These are phyloP conservation scores for Camelus bactrianus DNA, from an alignment of 2,113 vertebrate species.

Conservation along the genomic window DNA sequence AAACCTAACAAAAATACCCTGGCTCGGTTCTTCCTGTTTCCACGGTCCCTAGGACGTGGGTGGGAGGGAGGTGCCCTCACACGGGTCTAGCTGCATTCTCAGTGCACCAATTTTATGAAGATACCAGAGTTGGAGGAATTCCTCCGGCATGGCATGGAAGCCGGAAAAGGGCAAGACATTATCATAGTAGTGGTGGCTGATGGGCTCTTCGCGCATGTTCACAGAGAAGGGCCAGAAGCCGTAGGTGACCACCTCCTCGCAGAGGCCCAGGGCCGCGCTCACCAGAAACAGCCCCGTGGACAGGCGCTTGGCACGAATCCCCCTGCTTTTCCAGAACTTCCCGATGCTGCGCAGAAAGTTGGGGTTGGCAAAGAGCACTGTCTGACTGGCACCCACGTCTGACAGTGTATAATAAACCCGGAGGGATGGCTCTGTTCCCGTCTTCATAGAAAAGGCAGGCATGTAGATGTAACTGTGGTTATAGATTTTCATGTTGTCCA, in stretches of 20 bases:
- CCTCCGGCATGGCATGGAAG: conserved; percentile 98
- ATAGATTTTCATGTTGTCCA: conserved; percentile 95
- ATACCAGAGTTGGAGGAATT: conserved; percentile 97
- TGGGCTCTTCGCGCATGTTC: conserved; percentile 89
- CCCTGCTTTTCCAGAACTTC: conserved; percentile 95
- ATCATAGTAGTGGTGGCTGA: conserved; percentile 99
- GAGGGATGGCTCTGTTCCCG: conserved; percentile 94
- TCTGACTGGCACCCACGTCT: conserved; percentile 93
- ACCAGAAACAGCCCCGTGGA: conserved; percentile 97
- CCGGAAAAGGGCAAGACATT: conserved; percentile 94
- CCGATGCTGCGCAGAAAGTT: conserved; percentile 94
- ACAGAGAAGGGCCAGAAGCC: conserved; percentile 98
- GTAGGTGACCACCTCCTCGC: conserved; percentile 95
- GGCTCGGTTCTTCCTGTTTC: background rate
- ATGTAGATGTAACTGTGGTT: conserved; percentile 97
- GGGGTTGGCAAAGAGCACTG: conserved; percentile 96
- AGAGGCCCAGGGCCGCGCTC: conserved; percentile 95
- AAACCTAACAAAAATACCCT: conserved; percentile 76
- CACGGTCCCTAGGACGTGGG: conserved; percentile 71
- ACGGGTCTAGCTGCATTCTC: conserved; percentile 92
- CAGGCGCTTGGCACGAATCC: conserved; percentile 94
- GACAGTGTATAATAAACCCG: conserved; percentile 93
- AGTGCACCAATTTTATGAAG: conserved; percentile 95
- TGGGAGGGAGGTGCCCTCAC: conserved; percentile 78
- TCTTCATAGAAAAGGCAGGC: conserved; percentile 98